phyloP scores from a whole-genome alignment of 2,888 invertebrate genomes.

The Pandemis heparana region DNA sequence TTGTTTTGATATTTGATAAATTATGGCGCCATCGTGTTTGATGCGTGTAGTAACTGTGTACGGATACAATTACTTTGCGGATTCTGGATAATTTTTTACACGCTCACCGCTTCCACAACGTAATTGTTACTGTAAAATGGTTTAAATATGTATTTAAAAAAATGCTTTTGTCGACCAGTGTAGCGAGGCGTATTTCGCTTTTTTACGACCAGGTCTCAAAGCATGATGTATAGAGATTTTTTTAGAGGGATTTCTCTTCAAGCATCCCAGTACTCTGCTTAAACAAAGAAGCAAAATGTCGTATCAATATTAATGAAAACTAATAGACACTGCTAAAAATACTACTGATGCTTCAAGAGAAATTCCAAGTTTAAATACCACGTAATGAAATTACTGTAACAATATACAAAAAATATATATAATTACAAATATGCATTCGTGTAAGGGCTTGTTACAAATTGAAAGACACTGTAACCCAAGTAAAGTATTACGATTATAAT shows the following conservation, averaged over 20 bases:
- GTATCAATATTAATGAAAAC: background rate
- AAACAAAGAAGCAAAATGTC: background rate
- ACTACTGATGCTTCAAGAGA: conserved; percentile 76
- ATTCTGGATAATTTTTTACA: conserved; percentile 82
- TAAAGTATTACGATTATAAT: conserved; percentile 84
- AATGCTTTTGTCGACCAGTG: conserved; percentile 77
- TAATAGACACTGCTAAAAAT: conserved; percentile 46
- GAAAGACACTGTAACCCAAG: conserved; percentile 88
- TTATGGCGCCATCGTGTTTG: conserved; percentile 78
- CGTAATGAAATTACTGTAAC: conserved; percentile 86
- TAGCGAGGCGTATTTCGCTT: conserved; percentile 74
- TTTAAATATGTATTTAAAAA: conserved; percentile 77
- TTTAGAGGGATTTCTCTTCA: conserved; percentile 78
- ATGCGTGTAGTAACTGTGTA: conserved; percentile 76
- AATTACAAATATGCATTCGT: conserved; percentile 85
- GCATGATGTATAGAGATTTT: conserved; percentile 84
- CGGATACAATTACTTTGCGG: conserved; percentile 83
- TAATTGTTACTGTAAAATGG: conserved; percentile 77
- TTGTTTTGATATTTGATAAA: conserved; percentile 85
- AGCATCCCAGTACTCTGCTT: conserved; percentile 68
- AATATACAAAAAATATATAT: conserved; percentile 82
- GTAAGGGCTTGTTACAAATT: conserved; percentile 87
- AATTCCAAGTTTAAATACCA: conserved; percentile 75
- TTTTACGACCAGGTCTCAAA: conserved; percentile 77
- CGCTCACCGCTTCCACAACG: conserved; percentile 83